Evolutionary conservation across 2,113 vertebrate genomes (phyloP).

Genomic region (Salvelinus sp.): DNA sequence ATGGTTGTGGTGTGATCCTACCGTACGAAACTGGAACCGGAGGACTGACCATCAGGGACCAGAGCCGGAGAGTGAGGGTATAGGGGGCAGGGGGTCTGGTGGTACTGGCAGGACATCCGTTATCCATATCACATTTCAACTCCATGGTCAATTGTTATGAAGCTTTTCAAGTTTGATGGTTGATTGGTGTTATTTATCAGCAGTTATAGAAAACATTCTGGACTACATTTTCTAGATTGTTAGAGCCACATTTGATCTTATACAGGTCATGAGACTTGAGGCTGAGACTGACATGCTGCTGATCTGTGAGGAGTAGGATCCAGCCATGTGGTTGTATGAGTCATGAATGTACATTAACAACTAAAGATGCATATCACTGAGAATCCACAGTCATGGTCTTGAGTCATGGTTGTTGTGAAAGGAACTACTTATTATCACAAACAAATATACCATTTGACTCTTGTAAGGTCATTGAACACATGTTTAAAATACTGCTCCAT

Average conservation of each 20-base stretch:
- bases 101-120: conserved; percentile 6
- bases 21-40: conserved; percentile 15
- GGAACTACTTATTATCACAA: neutral
- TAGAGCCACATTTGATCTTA: no score
- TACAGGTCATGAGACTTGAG: no score
- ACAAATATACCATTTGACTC: neutral
- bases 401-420: neutral
- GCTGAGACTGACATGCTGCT: neutral
- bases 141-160: neutral
- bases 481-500: neutral
- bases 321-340: no score
- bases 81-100: conserved; percentile 27
- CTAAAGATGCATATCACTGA: neutral
- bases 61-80: conserved; percentile 14
- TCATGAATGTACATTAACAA: neutral
- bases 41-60: conserved; percentile 18
- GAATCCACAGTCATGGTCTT: neutral
- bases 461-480: neutral
- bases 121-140: neutral
- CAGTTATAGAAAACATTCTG: no score
- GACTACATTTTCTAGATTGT: no score
- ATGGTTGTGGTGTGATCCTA: conserved; percentile 21
- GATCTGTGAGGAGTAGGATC: conserved; percentile 36
- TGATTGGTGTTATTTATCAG: no score
- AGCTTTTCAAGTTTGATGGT: no score